Conservation (phyloP, 2,797 vertebrate genomes). For the Phoebastria nigripes region DNA sequence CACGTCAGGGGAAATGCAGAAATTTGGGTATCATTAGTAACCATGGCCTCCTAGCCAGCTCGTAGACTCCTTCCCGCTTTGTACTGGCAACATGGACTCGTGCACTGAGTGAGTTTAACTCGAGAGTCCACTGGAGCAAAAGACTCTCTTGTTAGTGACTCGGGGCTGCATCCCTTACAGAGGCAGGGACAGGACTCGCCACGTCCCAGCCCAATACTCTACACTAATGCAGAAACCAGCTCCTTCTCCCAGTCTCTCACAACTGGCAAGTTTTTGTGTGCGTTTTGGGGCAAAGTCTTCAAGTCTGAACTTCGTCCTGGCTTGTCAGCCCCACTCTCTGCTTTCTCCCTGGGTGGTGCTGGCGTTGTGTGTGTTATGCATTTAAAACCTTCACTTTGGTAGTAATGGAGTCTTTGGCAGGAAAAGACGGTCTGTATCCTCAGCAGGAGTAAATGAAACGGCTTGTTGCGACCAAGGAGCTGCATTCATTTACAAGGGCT, state of each 20-base stretch:
- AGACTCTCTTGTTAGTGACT: not conserved
- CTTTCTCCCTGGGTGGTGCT: not conserved
- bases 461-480: not conserved
- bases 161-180: not conserved
- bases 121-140: not conserved
- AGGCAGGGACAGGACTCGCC: not conserved
- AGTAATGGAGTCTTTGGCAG: not conserved
- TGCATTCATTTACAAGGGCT: not conserved
- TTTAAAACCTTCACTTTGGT: not conserved
- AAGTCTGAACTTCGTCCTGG: not conserved
- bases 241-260: not conserved
- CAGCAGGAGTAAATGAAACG: not conserved
- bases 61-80: not conserved
- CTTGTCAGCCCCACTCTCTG: not conserved
- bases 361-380: not conserved
- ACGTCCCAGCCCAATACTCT: accelerated
- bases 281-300: not conserved
- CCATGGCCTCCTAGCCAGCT: not conserved
- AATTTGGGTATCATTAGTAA: not conserved
- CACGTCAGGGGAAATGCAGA: accelerated
- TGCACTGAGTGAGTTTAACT: not conserved
- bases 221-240: not conserved
- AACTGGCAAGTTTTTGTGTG: not conserved
- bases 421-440: not conserved
- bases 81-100: accelerated